Percentiles rank a stretch among this genome's conserved stretches.
Evolutionary conservation across 64 coral and sea anemone species (phyloP).

Genomic region (Dendronephthya gigantea): DNA sequence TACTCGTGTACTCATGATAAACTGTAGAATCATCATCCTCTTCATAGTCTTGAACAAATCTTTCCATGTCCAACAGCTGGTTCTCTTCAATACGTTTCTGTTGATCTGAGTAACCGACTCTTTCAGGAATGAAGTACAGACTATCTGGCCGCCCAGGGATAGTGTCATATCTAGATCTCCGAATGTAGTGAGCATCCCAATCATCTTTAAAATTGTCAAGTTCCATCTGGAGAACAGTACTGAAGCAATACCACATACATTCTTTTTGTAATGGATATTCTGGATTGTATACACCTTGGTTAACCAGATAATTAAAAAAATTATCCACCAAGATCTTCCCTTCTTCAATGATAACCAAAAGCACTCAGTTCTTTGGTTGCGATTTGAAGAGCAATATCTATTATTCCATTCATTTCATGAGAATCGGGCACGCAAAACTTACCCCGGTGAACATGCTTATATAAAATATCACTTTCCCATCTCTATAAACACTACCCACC

Average conservation of each 20-base stretch:
- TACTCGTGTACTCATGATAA: conserved; percentile 23
- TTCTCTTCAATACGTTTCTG: conserved; percentile 7
- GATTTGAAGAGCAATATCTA: conserved; percentile 13
- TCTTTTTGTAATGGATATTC: conserved; percentile 17
- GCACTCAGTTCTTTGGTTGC: not conserved
- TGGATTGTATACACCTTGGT: conserved; percentile 8
- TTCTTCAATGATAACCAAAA: conserved; percentile 2
- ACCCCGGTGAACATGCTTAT: not conserved
- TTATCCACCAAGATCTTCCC: conserved; percentile 6
- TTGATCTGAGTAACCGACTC: conserved; percentile 5
- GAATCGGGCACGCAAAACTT: not conserved
- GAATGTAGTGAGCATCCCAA: not conserved
- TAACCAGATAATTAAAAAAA: not conserved
- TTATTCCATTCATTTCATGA: not conserved
- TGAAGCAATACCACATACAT: conserved; percentile 18
- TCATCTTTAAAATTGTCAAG: conserved; percentile 10
- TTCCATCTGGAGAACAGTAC: conserved; percentile 3
- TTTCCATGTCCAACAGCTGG: conserved; percentile 16
- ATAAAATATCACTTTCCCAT: not conserved
- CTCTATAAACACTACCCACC: not conserved
- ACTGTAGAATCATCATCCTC: not conserved
- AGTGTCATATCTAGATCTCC: conserved; percentile 1
- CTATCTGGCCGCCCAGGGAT: conserved; percentile 21
- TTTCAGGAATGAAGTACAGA: not conserved
- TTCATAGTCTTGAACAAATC: conserved; percentile 14